Evolutionary conservation across 2,888 invertebrate genomes (phyloP), one percentile per base, ranked within the genome.

Genomic region (Chrysolina americana): DNA sequence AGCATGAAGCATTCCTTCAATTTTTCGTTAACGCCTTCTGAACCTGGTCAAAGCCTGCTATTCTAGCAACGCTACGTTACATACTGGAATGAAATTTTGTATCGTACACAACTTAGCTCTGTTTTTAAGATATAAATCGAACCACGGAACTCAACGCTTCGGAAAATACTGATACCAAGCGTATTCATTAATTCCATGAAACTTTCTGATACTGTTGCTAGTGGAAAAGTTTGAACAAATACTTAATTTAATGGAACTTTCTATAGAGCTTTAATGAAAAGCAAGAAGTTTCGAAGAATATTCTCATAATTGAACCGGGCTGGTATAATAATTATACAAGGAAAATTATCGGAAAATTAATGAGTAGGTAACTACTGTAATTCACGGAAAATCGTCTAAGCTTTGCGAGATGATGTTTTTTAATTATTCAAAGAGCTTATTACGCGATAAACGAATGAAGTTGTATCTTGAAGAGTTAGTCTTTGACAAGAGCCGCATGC

Each of bases 231-330:
- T 23, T 44, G 47, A 62, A 63, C 62, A 68, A 72, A 72, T 72
- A 72, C 65, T 41, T 59, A 72, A 68, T 72, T 68, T 13, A 28
- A 62, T 62, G 68, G 48, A 72, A 72, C 62, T 63, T 64, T 68
- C 53, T 66, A 72, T 68, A 41, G 64, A 53, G 64, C 59, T 64
- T 68, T 50, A 63, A 62, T 36, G 36, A 19, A 68, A 56, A 47
- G 47, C 36, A 23, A 59, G 64, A 63, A 68, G 64, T 64, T 72
- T 48, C 50, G 62, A n/a, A 21, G 50, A 64, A 72, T 23, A 68
- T 64, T 68, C 68, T 63, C 63, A 36, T 50, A 63, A 72, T 64
- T 68, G 68, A 62, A 41, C 41, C 21, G 47, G 50, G 66, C 48
- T 71, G 11, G 62, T 66, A 71, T 23, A 47, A 71, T 23, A 47